Percentiles rank a stretch among this genome's conserved stretches.
phyloP scores from a whole-genome alignment of 2,888 invertebrate genomes.

The Ramazzottius varieornatus region DNA sequence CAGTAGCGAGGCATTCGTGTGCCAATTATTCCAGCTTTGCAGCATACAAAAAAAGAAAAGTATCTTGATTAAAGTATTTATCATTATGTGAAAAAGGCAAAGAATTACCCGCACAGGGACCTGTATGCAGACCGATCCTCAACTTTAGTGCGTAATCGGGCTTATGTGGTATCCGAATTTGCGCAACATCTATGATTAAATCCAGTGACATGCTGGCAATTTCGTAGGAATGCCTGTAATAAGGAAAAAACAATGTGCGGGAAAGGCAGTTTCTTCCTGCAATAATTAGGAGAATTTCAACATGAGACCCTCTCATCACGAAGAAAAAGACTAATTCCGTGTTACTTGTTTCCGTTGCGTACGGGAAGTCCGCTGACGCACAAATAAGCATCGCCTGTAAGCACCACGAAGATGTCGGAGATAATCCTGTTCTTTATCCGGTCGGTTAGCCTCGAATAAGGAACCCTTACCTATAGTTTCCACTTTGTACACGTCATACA shows the following conservation, averaged over 20 bases:
- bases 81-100: not conserved
- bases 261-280: too few species aligned
- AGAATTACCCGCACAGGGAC: not conserved
- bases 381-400: not conserved
- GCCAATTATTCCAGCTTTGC: not conserved
- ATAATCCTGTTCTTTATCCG: not conserved
- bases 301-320: too few species aligned
- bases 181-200: not conserved
- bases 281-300: too few species aligned
- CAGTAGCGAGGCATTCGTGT: not conserved
- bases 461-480: conserved; percentile 5
- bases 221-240: not conserved
- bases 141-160: not conserved
- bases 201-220: conserved; percentile 2
- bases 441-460: too few species aligned
- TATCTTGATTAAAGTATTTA: too few species aligned
- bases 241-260: not conserved
- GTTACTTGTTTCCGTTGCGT: not conserved
- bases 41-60: too few species aligned
- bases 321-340: too few species aligned
- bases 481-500: conserved; percentile 5
- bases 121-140: not conserved
- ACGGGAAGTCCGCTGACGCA: not conserved
- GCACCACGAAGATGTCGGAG: not conserved
- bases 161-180: conserved; percentile 4